Conservation (phyloP, 2,797 vertebrate species). For the Notoglanidium macrostoma region DNA sequence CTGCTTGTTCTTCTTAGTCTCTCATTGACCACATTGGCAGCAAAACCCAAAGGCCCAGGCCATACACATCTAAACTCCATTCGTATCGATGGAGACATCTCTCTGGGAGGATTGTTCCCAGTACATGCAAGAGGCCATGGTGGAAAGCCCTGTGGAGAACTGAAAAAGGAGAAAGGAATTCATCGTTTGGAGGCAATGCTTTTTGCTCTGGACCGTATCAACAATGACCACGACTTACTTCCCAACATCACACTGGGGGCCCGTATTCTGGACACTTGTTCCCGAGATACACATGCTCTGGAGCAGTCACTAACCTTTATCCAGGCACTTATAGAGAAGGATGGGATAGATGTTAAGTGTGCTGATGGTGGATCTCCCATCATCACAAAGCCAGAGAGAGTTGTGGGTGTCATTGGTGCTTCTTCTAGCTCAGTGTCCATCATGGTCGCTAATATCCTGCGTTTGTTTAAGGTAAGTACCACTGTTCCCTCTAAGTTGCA, state of each 20-base stretch:
- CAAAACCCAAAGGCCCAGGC: conserved; percentile 85
- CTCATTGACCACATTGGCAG: conserved; percentile 71
- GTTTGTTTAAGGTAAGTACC: conserved; percentile 92
- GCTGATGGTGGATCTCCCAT: conserved; percentile 89
- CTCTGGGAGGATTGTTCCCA: conserved; percentile 93
- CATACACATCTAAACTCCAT: conserved; percentile 96
- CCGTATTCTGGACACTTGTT: conserved; percentile 96
- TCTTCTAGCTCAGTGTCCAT: conserved; percentile 98
- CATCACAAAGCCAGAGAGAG: conserved; percentile 93
- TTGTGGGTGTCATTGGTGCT: conserved; percentile 94
- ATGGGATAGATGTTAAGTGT: conserved; percentile 93
- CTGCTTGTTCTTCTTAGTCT: conserved; percentile 67
- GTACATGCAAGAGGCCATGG: conserved; percentile 90
- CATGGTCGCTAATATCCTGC: conserved; percentile 98
- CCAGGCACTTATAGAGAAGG: conserved; percentile 96
- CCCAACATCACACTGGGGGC: conserved; percentile 97
- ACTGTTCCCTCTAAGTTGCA: neutral
- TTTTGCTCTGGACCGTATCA: conserved; percentile 96
- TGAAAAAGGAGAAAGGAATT: conserved; percentile 98
- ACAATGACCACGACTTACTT: conserved; percentile 93
- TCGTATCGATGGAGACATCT: conserved; percentile 95
- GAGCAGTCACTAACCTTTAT: conserved; percentile 99
- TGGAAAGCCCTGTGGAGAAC: conserved; percentile 93
- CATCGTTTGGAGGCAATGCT: conserved; percentile 98
- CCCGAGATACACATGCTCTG: conserved; percentile 93